Evolutionary conservation across 2,797 vertebrate genomes (phyloP).

Genomic region (Centropyge bicolor): DNA sequence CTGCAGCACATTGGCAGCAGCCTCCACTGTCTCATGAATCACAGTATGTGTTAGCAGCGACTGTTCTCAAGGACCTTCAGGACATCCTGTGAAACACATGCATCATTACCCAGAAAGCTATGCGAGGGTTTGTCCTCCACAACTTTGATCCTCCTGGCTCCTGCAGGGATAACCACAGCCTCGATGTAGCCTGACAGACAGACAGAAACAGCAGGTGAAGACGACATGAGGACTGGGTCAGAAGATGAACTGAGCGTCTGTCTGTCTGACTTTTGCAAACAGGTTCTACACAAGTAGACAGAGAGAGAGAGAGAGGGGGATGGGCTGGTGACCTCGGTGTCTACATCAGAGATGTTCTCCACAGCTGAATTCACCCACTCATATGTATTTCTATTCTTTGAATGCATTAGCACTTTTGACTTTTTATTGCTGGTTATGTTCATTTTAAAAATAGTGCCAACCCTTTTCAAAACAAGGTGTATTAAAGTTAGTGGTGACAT

Average conservation of each 20-base stretch:
- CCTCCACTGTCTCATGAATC: not conserved
- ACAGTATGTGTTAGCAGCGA: not conserved
- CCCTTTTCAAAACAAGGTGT: not conserved
- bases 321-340: constrained; percentile 23
- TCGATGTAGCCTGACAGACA: constrained; percentile 92
- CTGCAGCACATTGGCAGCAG: not conserved
- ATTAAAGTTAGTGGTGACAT: no score
- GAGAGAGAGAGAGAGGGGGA: constrained; percentile 1
- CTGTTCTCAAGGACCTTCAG: not conserved
- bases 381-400: no score
- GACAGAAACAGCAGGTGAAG: constrained; percentile 28
- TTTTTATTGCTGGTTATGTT: no score
- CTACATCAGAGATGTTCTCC: constrained; percentile 8
- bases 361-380: not conserved
- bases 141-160: constrained; percentile 94
- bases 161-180: constrained; percentile 94
- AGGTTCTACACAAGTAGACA: not conserved
- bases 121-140: constrained; percentile 97
- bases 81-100: constrained; percentile 23
- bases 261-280: constrained; percentile 11
- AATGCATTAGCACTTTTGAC: no score
- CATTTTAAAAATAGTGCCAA: not conserved
- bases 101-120: constrained; percentile 93
- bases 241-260: not conserved
- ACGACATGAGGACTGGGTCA: not conserved